Evolutionary conservation across 2,888 invertebrate species (phyloP).

Genomic region (Tetheella fluctuosa): DNA sequence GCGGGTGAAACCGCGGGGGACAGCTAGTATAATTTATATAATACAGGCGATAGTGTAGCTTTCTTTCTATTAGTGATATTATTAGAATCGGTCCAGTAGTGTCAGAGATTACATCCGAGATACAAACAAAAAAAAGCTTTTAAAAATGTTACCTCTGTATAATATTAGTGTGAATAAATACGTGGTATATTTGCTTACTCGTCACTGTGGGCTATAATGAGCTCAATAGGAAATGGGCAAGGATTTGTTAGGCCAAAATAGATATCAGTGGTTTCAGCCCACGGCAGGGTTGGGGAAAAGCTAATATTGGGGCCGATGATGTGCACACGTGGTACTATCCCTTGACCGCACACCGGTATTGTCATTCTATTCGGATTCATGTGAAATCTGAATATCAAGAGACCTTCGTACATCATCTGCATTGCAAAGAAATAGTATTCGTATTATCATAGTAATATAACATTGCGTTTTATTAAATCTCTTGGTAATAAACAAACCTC

Average conservation of each 20-base stretch:
- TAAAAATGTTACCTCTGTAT: too few species aligned
- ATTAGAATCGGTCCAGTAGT: too few species aligned
- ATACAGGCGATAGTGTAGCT: too few species aligned
- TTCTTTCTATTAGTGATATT: too few species aligned
- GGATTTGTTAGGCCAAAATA: conserved; percentile 86
- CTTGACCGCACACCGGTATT: conserved; percentile 79
- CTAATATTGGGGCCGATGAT: conserved; percentile 77
- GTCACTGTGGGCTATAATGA: conserved; percentile 88
- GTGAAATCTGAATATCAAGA: conserved; percentile 74
- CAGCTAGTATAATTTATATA: too few species aligned
- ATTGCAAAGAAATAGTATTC: conserved; percentile 20
- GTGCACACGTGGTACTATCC: conserved; percentile 79
- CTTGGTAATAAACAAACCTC: conserved; percentile 50
- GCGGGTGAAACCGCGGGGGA: too few species aligned
- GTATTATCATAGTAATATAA: too few species aligned
- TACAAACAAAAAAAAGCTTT: too few species aligned
- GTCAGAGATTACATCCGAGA: too few species aligned
- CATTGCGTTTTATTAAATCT: too few species aligned
- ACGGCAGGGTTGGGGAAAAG: conserved; percentile 87
- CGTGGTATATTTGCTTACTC: conserved; percentile 65
- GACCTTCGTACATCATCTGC: conserved; percentile 72
- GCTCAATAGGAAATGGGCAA: conserved; percentile 86
- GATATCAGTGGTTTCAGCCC: conserved; percentile 83
- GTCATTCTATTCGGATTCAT: conserved; percentile 77
- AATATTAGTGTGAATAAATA: too few species aligned